phyloP scores from a whole-genome alignment of 2,797 vertebrate genomes.

The Eulemur albifrons region DNA sequence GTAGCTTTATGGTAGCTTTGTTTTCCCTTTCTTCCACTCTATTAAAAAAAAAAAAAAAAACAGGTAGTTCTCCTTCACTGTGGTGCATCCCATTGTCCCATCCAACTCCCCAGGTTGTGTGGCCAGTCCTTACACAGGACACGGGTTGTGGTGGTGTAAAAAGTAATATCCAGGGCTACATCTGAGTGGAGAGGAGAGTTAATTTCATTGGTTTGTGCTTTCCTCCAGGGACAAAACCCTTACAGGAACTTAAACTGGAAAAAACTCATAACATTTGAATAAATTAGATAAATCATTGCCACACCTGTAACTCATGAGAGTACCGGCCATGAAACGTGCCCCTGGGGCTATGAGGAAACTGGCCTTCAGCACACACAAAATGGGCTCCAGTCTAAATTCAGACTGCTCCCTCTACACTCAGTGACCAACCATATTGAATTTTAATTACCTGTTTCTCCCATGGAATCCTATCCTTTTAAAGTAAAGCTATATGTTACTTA shows the following conservation, averaged over 20 bases:
- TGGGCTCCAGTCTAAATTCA: not conserved
- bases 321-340: slow-evolving; percentile 13
- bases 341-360: not conserved
- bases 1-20: not conserved
- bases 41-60: not conserved
- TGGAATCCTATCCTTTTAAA: not conserved
- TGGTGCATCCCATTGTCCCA: not conserved
- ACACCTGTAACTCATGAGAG: slow-evolving; percentile 26
- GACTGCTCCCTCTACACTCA: not conserved
- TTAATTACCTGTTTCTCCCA: not conserved
- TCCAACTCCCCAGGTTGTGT: not conserved
- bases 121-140: not conserved
- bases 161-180: not conserved
- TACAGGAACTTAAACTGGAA: slow-evolving; percentile 49
- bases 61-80: not conserved
- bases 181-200: slow-evolving; percentile 9
- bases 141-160: not conserved
- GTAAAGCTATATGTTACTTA: not conserved
- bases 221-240: slow-evolving; percentile 38
- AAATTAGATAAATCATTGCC: slow-evolving; percentile 57
- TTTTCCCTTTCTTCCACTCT: slow-evolving; percentile 24
- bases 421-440: not conserved
- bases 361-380: not conserved
- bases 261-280: slow-evolving; percentile 22
- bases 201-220: slow-evolving; percentile 38